phyloP scores from a whole-genome alignment of 1,140 invertebrate species.

The Drosophila biarmipes region DNA sequence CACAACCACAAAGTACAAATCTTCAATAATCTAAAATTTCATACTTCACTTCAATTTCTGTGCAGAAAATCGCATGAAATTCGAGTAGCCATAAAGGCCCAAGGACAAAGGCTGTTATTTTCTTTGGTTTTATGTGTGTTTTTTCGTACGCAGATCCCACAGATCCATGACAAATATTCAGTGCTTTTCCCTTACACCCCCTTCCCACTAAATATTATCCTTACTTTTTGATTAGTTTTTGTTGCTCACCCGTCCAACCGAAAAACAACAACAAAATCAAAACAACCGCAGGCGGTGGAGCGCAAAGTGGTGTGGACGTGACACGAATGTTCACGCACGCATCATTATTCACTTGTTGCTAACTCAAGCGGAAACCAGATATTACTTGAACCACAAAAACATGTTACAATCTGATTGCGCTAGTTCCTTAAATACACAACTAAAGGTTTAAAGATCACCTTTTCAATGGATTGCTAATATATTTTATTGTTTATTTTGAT shows the following conservation, averaged over 20 bases:
- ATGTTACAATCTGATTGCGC: neutral
- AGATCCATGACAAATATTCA: conserved; percentile 9
- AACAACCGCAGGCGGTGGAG: conserved; percentile 10
- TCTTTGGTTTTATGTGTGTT: conserved; percentile 5
- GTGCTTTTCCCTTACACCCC: neutral
- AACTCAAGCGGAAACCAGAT: neutral
- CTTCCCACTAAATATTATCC: neutral
- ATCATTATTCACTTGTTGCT: conserved; percentile 15
- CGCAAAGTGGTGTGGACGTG: conserved; percentile 10
- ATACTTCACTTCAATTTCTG: too few species aligned
- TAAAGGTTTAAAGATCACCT: neutral
- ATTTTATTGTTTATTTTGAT: neutral
- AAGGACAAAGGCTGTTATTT: neutral
- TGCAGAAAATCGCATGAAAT: neutral
- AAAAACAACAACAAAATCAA: conserved; percentile 26
- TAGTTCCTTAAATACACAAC: too few species aligned
- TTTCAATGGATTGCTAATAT: too few species aligned
- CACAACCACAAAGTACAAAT: too few species aligned
- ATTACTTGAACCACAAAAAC: neutral
- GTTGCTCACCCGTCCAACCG: neutral
- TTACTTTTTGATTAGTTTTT: conserved; percentile 37
- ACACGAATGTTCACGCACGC: conserved; percentile 6
- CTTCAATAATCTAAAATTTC: too few species aligned
- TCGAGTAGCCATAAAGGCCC: neutral
- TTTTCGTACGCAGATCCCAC: neutral